phyloP scores from a whole-genome alignment of 2,797 vertebrate species.

The Erethizon dorsatum region DNA sequence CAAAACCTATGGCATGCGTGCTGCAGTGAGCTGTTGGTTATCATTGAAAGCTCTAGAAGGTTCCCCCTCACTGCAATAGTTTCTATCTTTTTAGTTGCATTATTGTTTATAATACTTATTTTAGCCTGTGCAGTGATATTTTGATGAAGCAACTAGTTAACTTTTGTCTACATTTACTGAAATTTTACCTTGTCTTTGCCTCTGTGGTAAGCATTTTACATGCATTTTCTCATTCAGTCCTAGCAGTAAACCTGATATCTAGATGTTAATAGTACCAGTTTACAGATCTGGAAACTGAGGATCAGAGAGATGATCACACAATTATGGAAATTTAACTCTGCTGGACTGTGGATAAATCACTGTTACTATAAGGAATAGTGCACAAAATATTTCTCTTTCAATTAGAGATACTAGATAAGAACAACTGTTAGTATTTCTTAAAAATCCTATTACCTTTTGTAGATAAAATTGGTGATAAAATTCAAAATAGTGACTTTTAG shows the following conservation, averaged over 20 bases:
- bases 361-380: background rate
- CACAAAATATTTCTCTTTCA: background rate
- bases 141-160: background rate
- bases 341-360: background rate
- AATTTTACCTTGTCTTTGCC: background rate
- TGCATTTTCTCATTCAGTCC: background rate
- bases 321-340: background rate
- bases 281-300: constrained; percentile 16
- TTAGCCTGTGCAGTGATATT: background rate
- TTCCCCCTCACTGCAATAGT: background rate
- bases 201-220: background rate
- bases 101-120: constrained; percentile 14
- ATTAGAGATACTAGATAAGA: background rate
- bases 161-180: background rate
- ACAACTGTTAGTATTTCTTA: background rate
- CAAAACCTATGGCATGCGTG: background rate
- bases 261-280: background rate
- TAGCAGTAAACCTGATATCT: background rate
- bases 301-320: background rate
- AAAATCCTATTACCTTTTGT: background rate
- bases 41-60: background rate
- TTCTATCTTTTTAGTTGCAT: background rate
- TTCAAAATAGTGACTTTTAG: constrained; percentile 27
- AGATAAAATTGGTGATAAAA: constrained; percentile 24
- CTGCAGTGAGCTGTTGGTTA: background rate